A percentile compares a stretch with the other conserved stretches of the same genome.
Conservation (phyloP, 2,113 vertebrate species). For the Etheostoma cragini region DNA sequence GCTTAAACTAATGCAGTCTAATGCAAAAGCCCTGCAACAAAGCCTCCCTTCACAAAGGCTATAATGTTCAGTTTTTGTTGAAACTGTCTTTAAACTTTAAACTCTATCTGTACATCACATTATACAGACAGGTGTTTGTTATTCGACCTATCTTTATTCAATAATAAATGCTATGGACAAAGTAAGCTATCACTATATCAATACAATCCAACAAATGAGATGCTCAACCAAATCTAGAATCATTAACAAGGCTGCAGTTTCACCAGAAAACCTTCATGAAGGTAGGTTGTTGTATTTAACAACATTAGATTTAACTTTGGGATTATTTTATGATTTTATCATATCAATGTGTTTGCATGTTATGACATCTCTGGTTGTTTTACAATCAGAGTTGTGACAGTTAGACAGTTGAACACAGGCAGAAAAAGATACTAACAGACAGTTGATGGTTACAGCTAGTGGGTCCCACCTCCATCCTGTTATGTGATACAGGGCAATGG, state of each 20-base stretch:
- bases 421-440: constrained; percentile 13
- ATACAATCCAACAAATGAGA: too few relatives aligned
- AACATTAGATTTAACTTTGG: too few relatives aligned
- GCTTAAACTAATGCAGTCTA: too few relatives aligned
- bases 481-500: constrained; percentile 63
- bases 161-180: neutral
- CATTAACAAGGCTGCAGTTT: too few relatives aligned
- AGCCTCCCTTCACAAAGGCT: too few relatives aligned
- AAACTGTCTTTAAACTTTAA: too few relatives aligned
- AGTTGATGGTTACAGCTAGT: constrained; percentile 33
- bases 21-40: too few relatives aligned
- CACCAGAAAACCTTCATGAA: neutral
- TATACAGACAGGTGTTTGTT: neutral
- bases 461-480: constrained; percentile 39
- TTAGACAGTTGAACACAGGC: constrained; percentile 2
- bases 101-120: neutral
- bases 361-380: neutral
- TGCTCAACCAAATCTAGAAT: too few relatives aligned
- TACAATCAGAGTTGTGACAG: neutral
- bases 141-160: neutral
- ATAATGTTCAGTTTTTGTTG: too few relatives aligned
- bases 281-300: neutral
- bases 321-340: neutral
- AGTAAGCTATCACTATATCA: neutral
- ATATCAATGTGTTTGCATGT: neutral